Evolutionary conservation across 1,140 invertebrate species (phyloP), one percentile per base, ranked within the genome.

Genomic region (Psix sp.): DNA sequence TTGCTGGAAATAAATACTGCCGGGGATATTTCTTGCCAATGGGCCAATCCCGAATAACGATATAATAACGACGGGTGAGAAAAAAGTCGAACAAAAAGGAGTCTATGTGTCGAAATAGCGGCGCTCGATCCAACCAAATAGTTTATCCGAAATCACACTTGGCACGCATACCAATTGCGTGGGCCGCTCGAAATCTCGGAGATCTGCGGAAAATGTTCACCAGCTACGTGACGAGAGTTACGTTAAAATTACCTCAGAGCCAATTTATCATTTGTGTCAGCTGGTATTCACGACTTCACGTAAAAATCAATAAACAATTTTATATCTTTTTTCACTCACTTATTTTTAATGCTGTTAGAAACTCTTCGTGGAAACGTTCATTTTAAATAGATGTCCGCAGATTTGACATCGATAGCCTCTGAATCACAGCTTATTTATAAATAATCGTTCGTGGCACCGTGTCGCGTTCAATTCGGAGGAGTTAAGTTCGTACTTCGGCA

Each of bases 131-230:
- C 65, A 62, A 56, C 48, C 72, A 71, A 67, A 66, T 66, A 59
- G 51, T 73, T 77, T 54, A 51, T 74, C 38, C 70, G 70, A 49
- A 66, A 72, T 67, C 60, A 66, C 59, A 52, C 65, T 73, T 73
- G 70, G 66, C 75, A 71, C 48, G 51, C 43, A 51, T 46, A 56
- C 59, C 59, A 60, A 77, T 62, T 42, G 43, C 56, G 65, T 74
- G 72, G 72, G 65, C 9, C 17, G 73, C 43, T 24, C 43, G 48
- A 63, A 56, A 74, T 65, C 62, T 60, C 59, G 17, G 59, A 67
- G 43, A 62, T 73, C 66, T 46, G 48, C 52, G 60, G 71, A 60
- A 74, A 74, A 71, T 62, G 60, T 54, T 76, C 38, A 24, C 60
- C 49, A 14, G 33, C 15, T 73, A 60, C 60, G 68, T 65, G 62